phyloP scores from a whole-genome alignment of 1,140 invertebrate species.

The Trichoplusia ni region DNA sequence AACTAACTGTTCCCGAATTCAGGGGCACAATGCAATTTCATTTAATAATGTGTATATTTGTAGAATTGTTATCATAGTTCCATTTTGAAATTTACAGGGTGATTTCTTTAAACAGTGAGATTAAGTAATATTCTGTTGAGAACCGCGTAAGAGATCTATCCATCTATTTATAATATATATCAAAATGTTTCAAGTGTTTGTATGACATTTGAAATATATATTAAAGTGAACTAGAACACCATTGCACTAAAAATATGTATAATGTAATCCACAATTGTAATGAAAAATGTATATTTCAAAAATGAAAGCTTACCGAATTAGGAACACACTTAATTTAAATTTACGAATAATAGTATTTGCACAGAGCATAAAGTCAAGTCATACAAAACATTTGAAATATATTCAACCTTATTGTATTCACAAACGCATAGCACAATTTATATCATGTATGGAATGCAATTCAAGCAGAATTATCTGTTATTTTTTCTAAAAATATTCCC shows the following conservation, averaged over 20 bases:
- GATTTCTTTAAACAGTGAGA: conserved; percentile 56
- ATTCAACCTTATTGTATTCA: conserved; percentile 29
- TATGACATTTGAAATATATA: neutral
- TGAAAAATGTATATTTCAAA: neutral
- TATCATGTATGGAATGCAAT: conserved; percentile 23
- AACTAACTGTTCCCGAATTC: conserved; percentile 2
- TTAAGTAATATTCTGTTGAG: conserved; percentile 39
- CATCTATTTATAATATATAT: too few relatives aligned
- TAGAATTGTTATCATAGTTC: conserved; percentile 56
- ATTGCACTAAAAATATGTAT: neutral
- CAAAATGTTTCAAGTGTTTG: conserved; percentile 26
- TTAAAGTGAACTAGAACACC: too few relatives aligned
- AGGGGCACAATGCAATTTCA: conserved; percentile 28
- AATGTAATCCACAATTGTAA: too few relatives aligned
- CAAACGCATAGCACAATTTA: conserved; percentile 40
- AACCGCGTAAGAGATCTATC: conserved; percentile 1
- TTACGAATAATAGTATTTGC: neutral
- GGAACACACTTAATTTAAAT: neutral
- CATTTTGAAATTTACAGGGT: conserved; percentile 54
- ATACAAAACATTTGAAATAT: conserved; percentile 21
- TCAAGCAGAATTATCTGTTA: conserved; percentile 20
- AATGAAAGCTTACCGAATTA: too few relatives aligned
- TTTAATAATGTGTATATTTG: conserved; percentile 49
- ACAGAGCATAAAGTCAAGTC: neutral
- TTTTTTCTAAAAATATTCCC: conserved; percentile 37